phyloP scores from a whole-genome alignment of 1,140 invertebrate species.

The Atopsyche davidsoni region DNA sequence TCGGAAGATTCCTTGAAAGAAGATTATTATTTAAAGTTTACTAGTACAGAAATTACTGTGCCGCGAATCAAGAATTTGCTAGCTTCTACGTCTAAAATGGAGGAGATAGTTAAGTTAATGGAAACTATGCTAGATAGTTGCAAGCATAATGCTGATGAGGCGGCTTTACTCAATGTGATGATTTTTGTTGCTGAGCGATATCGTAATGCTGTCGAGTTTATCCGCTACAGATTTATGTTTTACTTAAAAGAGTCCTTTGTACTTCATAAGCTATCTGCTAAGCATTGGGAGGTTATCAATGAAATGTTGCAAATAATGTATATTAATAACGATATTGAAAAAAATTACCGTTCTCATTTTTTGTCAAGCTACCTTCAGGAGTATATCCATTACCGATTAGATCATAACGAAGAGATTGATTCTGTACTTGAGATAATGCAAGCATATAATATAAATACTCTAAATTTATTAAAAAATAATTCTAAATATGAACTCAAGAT shows the following conservation, averaged over 20 bases:
- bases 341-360: conserved; percentile 15
- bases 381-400: conserved; percentile 9
- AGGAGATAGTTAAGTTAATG: conserved; percentile 3
- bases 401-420: conserved; percentile 15
- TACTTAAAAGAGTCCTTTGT: conserved; percentile 12
- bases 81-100: conserved; percentile 3
- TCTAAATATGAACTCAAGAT: conserved; percentile 13
- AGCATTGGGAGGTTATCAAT: conserved; percentile 23
- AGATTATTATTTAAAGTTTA: conserved; percentile 18
- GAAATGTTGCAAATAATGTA: conserved; percentile 25
- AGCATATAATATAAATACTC: conserved; percentile 13
- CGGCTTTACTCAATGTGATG: conserved; percentile 14
- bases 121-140: conserved; percentile 24
- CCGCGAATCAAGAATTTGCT: conserved; percentile 11
- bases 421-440: conserved; percentile 18
- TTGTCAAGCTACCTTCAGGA: conserved; percentile 11
- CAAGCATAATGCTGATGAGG: conserved; percentile 16
- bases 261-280: conserved; percentile 12
- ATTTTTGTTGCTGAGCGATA: conserved; percentile 20
- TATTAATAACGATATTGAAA: conserved; percentile 17
- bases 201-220: conserved; percentile 19
- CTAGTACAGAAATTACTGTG: conserved; percentile 9
- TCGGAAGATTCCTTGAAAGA: conserved; percentile 5
- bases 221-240: conserved; percentile 19
- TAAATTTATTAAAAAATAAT: conserved; percentile 13